A percentile compares a stretch with the other conserved stretches of the same genome.
Evolutionary conservation across 2,888 invertebrate species (phyloP).

Genomic region (Netelia inedita): DNA sequence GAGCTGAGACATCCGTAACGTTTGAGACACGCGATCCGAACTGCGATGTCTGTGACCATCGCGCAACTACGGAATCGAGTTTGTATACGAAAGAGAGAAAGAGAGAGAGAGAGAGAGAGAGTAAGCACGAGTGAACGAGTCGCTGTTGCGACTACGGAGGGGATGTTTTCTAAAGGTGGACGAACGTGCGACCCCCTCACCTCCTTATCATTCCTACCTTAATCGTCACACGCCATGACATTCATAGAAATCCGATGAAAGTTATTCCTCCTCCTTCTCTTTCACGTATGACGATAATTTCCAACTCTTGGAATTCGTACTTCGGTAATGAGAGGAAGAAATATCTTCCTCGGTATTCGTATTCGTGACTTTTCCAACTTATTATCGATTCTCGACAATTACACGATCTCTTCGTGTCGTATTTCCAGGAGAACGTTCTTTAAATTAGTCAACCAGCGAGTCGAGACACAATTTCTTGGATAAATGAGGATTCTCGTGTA

Average conservation of each 20-base stretch:
- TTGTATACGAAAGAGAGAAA: constrained; percentile 59
- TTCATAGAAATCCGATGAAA: constrained; percentile 73
- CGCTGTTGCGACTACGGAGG: constrained; percentile 71
- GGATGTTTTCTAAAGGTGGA: constrained; percentile 70
- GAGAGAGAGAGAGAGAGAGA: constrained; percentile 18
- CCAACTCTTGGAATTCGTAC: constrained; percentile 34
- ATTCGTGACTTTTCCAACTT: constrained; percentile 16
- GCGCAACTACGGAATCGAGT: constrained; percentile 79
- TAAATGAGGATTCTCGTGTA: constrained; percentile 41
- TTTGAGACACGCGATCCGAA: constrained; percentile 82
- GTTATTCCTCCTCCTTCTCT: constrained; percentile 49
- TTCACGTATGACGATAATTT: background rate
- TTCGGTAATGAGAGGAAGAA: background rate
- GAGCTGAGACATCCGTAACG: constrained; percentile 73
- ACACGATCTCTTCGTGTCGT: background rate
- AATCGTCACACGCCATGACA: constrained; percentile 71
- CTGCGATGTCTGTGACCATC: constrained; percentile 81
- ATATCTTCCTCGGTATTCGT: background rate
- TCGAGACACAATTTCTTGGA: constrained; percentile 16
- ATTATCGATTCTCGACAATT: constrained; percentile 22
- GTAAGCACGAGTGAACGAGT: background rate
- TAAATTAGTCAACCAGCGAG: background rate
- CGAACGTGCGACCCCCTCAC: constrained; percentile 74
- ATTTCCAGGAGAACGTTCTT: constrained; percentile 6
- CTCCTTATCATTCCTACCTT: constrained; percentile 51